Percentiles rank a stretch among this genome's conserved stretches.
Conservation (phyloP, 2,888 invertebrate genomes). For the Clitarchus hookeri region DNA sequence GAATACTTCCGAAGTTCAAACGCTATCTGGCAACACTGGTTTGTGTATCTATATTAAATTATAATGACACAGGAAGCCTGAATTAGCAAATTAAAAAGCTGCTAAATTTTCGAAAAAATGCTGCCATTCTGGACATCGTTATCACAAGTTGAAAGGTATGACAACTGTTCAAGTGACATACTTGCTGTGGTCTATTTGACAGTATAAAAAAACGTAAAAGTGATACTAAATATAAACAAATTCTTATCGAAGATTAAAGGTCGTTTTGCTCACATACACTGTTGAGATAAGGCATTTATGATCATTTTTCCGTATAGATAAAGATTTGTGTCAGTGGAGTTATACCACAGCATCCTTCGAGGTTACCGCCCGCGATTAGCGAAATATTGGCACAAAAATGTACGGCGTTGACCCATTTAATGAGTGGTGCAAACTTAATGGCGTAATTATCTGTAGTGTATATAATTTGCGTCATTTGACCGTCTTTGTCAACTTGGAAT, state of each 20-base stretch:
- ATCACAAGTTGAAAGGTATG: conserved; percentile 7
- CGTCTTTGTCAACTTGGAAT: no score
- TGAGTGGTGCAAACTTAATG: no score
- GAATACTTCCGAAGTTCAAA: no score
- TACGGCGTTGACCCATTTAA: no score
- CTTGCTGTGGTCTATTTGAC: neutral
- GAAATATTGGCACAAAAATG: no score
- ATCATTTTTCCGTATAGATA: neutral
- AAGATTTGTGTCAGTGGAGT: neutral
- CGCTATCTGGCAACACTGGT: no score
- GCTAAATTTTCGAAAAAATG: neutral
- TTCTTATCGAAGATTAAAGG: neutral
- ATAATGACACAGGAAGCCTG: no score
- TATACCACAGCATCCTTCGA: neutral
- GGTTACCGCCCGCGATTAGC: no score
- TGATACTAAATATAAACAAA: neutral
- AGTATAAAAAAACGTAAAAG: neutral
- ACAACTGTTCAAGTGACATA: neutral
- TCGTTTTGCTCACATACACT: neutral
- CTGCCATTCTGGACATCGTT: neutral
- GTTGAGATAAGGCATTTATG: neutral
- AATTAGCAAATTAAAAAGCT: neutral
- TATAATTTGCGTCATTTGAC: no score
- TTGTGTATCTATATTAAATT: no score
- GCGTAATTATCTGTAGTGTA: no score